Evolutionary conservation across 2,113 vertebrate species (phyloP), one percentile per base, ranked within the genome.

Genomic region (Epinephelus moara): DNA sequence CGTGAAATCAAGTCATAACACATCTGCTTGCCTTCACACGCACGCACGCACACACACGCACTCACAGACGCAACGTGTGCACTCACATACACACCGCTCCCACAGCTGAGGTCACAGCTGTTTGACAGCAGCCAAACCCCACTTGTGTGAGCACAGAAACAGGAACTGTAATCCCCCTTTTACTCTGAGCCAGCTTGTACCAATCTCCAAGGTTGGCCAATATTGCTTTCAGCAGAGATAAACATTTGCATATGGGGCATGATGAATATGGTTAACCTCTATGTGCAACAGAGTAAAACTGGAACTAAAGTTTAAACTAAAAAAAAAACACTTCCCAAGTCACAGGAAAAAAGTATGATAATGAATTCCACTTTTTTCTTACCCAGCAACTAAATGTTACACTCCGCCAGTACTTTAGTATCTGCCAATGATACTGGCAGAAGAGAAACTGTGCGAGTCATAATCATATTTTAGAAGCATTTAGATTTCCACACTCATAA

Each of bases 31-130:
- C 75, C 74, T 61, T 82, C 47, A 80, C 66, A 85, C 53, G 21
- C 50, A 37, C 7, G 6, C 59, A 61, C 57, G 21, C 50, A 37
- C 7, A 4, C 59, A 61, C 40, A 52, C 8, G 85, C n/a, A 49
- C 49, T 66, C 15, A 56, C 12, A 30, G 10, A 52, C 4, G 27
- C 45, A 56, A 42, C 27, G 23, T 6, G n/a, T 19, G 9, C 40
- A 53, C 1, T 1, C 50, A 76, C 19, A 70, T 11, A 52, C 0
- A 57, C 15, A n/a, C 3, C 0, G n/a, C 8, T 37, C 53, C 4
- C 17, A 50, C 63, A 78, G 77, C 49, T 73, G 61, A 88, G 78
- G 81, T 86, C 76, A 87, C 85, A 93, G 87, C 78, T 85, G 91
- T 89, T 63, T 77, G 66, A 90, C 52, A 73, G 75, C 42, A 75